These are phyloP conservation scores for Conus betulinus DNA, from an alignment of 1,140 invertebrate species.

Conservation along the genomic window DNA sequence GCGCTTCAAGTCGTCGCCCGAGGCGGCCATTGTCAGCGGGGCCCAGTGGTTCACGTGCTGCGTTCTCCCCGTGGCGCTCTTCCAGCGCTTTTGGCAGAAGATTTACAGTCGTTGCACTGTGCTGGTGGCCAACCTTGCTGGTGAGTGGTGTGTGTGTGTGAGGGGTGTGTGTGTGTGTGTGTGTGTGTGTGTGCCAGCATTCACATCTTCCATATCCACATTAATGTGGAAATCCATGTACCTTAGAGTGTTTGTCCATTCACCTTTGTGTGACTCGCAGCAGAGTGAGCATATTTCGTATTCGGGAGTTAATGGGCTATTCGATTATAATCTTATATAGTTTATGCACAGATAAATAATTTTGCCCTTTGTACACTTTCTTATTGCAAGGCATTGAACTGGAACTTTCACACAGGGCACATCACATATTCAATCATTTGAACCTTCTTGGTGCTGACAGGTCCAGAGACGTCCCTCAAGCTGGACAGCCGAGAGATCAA, in stretches of 20 bases:
- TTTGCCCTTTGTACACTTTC: no score
- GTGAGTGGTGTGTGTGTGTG: neutral
- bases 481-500: conserved; percentile 75
- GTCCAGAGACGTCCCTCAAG: conserved; percentile 75
- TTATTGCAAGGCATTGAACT: no score
- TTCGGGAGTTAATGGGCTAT: no score
- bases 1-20: conserved; percentile 77
- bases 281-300: no score
- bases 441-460: conserved; percentile 51
- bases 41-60: conserved; percentile 65
- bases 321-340: no score
- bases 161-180: neutral
- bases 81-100: conserved; percentile 56
- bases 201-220: no score
- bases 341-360: no score
- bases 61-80: conserved; percentile 54
- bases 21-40: conserved; percentile 78
- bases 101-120: conserved; percentile 65
- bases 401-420: no score
- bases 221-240: no score
- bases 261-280: no score
- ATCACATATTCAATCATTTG: conserved; percentile 18
- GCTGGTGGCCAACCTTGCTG: conserved; percentile 39
- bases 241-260: no score
- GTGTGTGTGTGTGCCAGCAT: no score